Base-by-base conservation (phyloP, 2,113 vertebrate genomes). In the Ramphastos sulfuratus region DNA sequence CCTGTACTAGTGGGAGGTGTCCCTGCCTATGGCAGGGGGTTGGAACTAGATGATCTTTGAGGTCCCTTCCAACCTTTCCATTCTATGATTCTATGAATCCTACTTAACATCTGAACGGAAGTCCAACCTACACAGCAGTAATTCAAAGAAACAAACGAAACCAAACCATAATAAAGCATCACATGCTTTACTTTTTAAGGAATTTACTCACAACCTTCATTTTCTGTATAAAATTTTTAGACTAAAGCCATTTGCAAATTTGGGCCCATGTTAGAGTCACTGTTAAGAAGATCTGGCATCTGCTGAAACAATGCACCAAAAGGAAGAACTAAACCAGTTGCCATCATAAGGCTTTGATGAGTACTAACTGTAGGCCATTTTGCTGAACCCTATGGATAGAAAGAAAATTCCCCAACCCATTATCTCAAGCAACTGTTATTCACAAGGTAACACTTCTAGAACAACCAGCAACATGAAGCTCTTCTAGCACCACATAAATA, bases 331-430 rank as follows among this genome's bases (percentile, higher is more conserved):
- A 84, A 78, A 35, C 14, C 31, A 65, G 20, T 1, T 59, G 65
- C 12, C 17, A 71, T 50, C 11, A 10, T 31, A 44, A 44, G 25
- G 17, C 33, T 56, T 82, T 44, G 27, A 73, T 25, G 10, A 89
- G 50, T 37, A 58, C 12, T 52, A 60, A 61, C n/a, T 50, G 63
- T 14, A 69, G 30, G 59, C 7, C 19, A 63, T 63, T 67, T 48
- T 52, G 19, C 9, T 60, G 52, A 48, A 28, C 10, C 12, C 19
- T 50, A 37, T 0, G 0, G 35, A 10, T 80, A 27, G 35, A 86
- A 86, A 81, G 21, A 70, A 81, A 75, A 44, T 63, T 8, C 33
- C 14, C 14, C 50, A 64, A 31, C 10, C 21, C 0, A 1, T 63
- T 58, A 28, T 20, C 23, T 69, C 37, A 24, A 39, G 69, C 21